These are phyloP conservation scores for Tachina lurida DNA, from an alignment of 2,888 invertebrate species.

Conservation along the genomic window DNA sequence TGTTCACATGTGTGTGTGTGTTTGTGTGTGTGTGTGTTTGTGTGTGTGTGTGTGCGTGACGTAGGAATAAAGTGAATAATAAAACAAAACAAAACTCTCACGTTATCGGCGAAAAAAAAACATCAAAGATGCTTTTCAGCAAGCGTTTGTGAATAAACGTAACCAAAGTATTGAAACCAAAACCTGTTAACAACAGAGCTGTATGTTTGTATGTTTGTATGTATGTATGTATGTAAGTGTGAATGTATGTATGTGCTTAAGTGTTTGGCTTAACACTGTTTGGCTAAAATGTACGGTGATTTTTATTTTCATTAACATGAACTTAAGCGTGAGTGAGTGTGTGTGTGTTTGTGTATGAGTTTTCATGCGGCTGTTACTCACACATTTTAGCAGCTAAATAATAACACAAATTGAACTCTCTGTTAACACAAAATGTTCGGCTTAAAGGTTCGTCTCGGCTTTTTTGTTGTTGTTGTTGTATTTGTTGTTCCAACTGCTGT, in stretches of 20 bases:
- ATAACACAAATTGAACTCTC: conserved; percentile 63
- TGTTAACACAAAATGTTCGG: conserved; percentile 67
- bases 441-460: conserved; percentile 65
- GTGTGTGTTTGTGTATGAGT: conserved; percentile 11
- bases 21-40: background rate
- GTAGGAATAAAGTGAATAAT: conserved; percentile 42
- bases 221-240: conserved; percentile 19
- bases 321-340: conserved; percentile 13
- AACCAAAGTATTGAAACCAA: conserved; percentile 35
- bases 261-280: conserved; percentile 53
- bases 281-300: conserved; percentile 59
- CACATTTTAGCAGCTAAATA: conserved; percentile 40
- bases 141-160: conserved; percentile 29
- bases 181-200: conserved; percentile 62
- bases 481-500: conserved; percentile 52
- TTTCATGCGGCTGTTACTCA: conserved; percentile 47
- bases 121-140: conserved; percentile 37
- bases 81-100: conserved; percentile 35
- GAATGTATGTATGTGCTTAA: background rate
- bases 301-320: conserved; percentile 51
- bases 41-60: conserved; percentile 52
- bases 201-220: background rate
- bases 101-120: conserved; percentile 25
- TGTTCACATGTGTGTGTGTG: background rate
- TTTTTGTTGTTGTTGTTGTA: conserved; percentile 15